A percentile compares a stretch with the other conserved stretches of the same genome.
phyloP scores from a whole-genome alignment of 2,888 invertebrate species.

The Himalopsyche japonica region DNA sequence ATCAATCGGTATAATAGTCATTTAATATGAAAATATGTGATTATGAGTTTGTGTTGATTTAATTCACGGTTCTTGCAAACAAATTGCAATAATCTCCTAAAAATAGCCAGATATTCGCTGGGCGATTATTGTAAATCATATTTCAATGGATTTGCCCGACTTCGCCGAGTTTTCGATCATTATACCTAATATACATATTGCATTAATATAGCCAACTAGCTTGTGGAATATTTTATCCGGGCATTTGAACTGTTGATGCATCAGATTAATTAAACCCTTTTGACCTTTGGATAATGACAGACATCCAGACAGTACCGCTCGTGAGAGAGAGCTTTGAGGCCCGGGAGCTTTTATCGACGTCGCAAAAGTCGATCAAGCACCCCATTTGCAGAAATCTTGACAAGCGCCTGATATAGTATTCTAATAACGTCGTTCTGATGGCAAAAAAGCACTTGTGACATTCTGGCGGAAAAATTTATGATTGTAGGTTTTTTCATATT shows the following conservation, averaged over 20 bases:
- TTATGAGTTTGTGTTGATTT: not conserved
- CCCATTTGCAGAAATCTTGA: not conserved
- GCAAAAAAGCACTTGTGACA: too few relatives aligned
- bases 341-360: not conserved
- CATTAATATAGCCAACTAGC: not conserved
- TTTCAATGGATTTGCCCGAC: not conserved
- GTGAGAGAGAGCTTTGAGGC: not conserved
- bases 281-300: conserved; percentile 10
- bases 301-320: not conserved
- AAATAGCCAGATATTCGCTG: not conserved
- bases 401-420: not conserved
- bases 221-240: conserved; percentile 9
- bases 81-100: not conserved
- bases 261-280: conserved; percentile 22
- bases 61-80: not conserved
- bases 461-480: too few relatives aligned
- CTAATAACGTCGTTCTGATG: too few relatives aligned
- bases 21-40: not conserved
- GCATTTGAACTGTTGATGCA: conserved; percentile 9
- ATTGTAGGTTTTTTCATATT: too few relatives aligned
- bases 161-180: not conserved
- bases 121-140: not conserved
- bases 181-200: conserved; percentile 9
- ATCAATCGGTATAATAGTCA: too few relatives aligned
- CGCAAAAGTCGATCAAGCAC: not conserved